phyloP scores from a whole-genome alignment of 2,888 invertebrate genomes.

The Sepioteuthis lessoniana region DNA sequence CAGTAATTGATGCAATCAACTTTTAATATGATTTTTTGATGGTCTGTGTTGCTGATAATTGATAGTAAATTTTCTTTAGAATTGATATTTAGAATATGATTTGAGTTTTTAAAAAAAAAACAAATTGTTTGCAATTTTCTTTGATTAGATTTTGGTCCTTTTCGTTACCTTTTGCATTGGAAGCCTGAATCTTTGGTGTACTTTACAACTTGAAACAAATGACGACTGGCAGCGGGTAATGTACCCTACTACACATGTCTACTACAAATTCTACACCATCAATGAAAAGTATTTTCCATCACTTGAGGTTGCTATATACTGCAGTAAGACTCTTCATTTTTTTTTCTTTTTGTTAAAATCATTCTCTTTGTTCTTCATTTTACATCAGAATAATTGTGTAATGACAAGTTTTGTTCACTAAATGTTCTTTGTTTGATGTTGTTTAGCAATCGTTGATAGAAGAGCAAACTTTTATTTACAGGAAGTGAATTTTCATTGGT shows the following conservation, averaged over 20 bases:
- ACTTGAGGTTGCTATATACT: conserved; percentile 62
- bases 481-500: too few relatives aligned
- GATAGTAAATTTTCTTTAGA: background rate
- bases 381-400: background rate
- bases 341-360: background rate
- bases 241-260: conserved; percentile 8
- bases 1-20: too few relatives aligned
- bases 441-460: background rate
- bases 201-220: background rate
- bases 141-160: background rate
- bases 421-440: too few relatives aligned
- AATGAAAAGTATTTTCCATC: conserved; percentile 60
- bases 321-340: conserved; percentile 58
- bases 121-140: background rate
- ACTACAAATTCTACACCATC: conserved; percentile 58
- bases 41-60: too few relatives aligned
- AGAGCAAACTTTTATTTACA: background rate
- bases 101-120: background rate
- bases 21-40: too few relatives aligned
- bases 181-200: background rate
- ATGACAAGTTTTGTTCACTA: background rate
- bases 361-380: background rate
- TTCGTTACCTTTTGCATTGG: background rate
- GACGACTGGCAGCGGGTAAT: background rate
- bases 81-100: background rate